Evolutionary conservation across 2,797 vertebrate genomes (phyloP).

Genomic region (Parambassis ranga): DNA sequence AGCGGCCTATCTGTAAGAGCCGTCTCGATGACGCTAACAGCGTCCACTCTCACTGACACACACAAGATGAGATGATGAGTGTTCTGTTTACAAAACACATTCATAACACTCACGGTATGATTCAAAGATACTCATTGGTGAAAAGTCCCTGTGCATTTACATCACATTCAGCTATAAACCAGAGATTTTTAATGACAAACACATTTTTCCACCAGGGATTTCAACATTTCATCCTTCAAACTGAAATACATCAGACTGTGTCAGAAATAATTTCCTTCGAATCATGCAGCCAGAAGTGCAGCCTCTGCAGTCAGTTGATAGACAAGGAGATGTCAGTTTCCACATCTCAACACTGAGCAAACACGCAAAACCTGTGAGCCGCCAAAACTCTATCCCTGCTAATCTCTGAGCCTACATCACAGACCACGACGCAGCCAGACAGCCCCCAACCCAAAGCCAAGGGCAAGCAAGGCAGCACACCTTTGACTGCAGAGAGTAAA

Average conservation of each 20-base stretch:
- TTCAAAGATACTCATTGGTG: not conserved
- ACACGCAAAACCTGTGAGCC: slow-evolving; percentile 61
- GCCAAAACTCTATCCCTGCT: slow-evolving; percentile 62
- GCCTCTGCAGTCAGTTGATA: slow-evolving; percentile 15
- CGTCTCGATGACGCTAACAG: slow-evolving; percentile 32
- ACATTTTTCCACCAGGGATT: no score
- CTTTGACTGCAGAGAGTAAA: slow-evolving; percentile 72
- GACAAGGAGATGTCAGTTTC: slow-evolving; percentile 44
- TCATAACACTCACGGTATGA: not conserved
- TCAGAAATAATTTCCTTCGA: not conserved
- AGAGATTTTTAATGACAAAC: not conserved
- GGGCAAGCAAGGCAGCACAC: slow-evolving; percentile 68
- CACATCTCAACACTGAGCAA: slow-evolving; percentile 66
- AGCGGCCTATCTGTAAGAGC: slow-evolving; percentile 42
- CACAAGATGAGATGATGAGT: slow-evolving; percentile 20
- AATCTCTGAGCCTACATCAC: slow-evolving; percentile 73
- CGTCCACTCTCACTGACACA: slow-evolving; percentile 59
- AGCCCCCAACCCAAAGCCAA: slow-evolving; percentile 67
- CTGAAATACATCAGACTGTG: no score
- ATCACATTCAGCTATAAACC: not conserved
- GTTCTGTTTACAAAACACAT: slow-evolving; percentile 31
- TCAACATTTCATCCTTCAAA: no score
- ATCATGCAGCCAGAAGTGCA: not conserved
- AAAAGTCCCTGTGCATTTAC: not conserved
- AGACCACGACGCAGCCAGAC: slow-evolving; percentile 62